Base-by-base conservation (phyloP, 1,140 invertebrate genomes). In the Drosophila oshimai region DNA sequence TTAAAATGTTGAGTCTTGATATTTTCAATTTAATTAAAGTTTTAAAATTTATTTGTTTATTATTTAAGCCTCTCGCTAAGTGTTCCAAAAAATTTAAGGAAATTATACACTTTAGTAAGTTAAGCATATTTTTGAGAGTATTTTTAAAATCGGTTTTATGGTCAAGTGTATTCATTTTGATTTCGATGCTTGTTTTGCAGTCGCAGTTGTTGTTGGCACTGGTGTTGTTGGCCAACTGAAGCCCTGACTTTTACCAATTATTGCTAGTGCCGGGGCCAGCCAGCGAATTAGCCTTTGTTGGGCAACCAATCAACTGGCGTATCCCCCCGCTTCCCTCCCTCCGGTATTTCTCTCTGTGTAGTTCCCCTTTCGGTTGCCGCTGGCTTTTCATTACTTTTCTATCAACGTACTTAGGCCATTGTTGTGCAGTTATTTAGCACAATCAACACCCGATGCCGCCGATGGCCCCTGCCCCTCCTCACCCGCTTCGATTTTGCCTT, bases 381-480 rank as follows among this genome's bases (percentile, higher is more conserved):
- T 51, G 74, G 73, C 55, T 69, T 86, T 86, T 86, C 80, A 86
- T 86, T 86, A 86, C 81, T 86, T 86, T 86, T 86, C 80, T 87
- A 86, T 87, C 81, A 86, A 87, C 80, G 80, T 87, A 86, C 80
- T 86, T 86, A 86, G 79, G 79, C 79, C 81, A 86, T 86, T 86
- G 80, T 86, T 86, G 81, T 76, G 76, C 81, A 86, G 80, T 86
- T 86, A 86, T 87, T 86, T 86, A 86, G 80, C 80, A 86, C 80
- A 86, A 86, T 86, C 80, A 86, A 86, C 80, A 86, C 80, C 65
- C 81, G 81, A 64, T 76, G 75, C 81, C 72, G 75, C 71, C 57
- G 80, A 84, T 75, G 86, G 80, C 50, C 41, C 18, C 50, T 22
- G 13, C 26, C n/a, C 6, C 26, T 13, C 13, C 26, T 3, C 17